Evolutionary conservation across 2,797 vertebrate species (phyloP).

Genomic region (Notamacropus eugenii): DNA sequence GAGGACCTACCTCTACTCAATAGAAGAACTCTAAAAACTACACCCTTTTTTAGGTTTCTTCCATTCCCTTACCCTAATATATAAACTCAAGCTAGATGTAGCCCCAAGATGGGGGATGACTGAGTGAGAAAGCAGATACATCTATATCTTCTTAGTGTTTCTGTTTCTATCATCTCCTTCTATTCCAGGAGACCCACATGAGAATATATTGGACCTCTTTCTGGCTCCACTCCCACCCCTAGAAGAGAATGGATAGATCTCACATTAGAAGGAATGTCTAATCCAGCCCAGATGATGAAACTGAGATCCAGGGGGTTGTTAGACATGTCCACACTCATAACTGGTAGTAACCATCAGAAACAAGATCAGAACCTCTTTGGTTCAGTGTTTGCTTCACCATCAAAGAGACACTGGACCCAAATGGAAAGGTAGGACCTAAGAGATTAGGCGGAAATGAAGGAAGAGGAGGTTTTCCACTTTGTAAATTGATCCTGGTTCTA

Average conservation of each 20-base stretch:
- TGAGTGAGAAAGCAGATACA: neutral
- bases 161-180: slow-evolving; percentile 1
- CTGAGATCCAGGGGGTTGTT: neutral
- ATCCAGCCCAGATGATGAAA: neutral
- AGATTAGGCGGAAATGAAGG: neutral
- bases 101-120: neutral
- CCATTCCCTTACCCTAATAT: neutral
- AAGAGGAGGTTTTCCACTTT: neutral
- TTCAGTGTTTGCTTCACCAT: neutral
- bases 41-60: neutral
- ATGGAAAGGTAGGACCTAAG: neutral
- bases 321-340: neutral
- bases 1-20: neutral
- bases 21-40: slow-evolving; percentile 4
- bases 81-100: neutral
- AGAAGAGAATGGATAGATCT: neutral
- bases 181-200: neutral
- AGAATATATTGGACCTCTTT: neutral
- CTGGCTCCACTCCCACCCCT: neutral
- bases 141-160: neutral
- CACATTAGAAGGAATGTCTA: neutral
- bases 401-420: neutral
- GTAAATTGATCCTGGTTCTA: neutral
- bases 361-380: neutral
- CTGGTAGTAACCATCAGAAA: neutral